Base-by-base conservation (phyloP, 2,797 vertebrate genomes). In the Pantherophis alleghaniensis region DNA sequence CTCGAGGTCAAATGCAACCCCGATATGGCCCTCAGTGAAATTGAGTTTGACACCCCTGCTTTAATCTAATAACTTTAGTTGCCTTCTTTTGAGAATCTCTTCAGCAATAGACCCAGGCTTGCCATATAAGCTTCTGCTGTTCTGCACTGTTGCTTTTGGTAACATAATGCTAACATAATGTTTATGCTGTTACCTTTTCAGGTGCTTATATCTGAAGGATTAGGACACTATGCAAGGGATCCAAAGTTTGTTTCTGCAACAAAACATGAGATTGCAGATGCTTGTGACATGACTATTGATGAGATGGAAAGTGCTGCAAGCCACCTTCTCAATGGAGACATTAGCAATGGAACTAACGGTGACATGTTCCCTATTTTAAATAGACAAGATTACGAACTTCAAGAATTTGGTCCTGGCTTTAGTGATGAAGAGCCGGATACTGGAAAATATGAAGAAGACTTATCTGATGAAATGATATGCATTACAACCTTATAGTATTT, bases 291-390 rank as follows among this genome's bases (percentile, higher is more conserved):
- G 98, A 99, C 99, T n/a, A 99, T 99, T 91, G 99, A 99, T 0
- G 99, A 99, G 97, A 99, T 99, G 99, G 99, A 99, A 97, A 99
- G 99, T 13, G 99, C 99, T 11, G 99, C 99, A 92, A 99, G 99
- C 97, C 98, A 98, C 95, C 98, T 99, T 96, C 98, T 99, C 95
- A 99, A 98, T 0, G 98, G 99, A 88, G 98, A 98, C 22, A 97
- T 98, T 63, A 96, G 98, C 61, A 98, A 98, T 0, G 97, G 96
- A 83, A 97, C 98, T 90, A 98, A 98, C 0, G 98, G 99, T 93
- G 98, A 98, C 93, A 96, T 98, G 97, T 99, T 99, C 95, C 98
- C 98, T 3, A 90, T 98, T 95, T 96, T 98, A 94, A 98, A 95
- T 94, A 97, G 97, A 92, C 98, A 98, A 96, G 99, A 99, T 97